Evolutionary conservation across 1,140 invertebrate genomes (phyloP).

Genomic region (Lineus longissimus): DNA sequence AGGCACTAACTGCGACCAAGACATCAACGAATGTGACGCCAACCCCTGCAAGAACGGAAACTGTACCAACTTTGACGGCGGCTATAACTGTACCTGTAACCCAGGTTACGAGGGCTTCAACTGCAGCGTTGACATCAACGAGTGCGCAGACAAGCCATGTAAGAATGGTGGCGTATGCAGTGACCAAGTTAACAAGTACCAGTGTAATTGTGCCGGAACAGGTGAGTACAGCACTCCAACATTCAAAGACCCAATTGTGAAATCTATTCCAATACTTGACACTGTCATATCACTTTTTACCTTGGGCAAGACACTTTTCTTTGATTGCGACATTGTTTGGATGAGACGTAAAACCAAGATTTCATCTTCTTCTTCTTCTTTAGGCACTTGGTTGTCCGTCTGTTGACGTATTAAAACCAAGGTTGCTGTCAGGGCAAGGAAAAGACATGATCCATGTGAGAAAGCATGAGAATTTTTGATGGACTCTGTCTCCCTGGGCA

Average conservation of each 20-base stretch:
- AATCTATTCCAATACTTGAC: background rate
- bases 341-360: background rate
- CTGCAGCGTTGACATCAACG: slow-evolving; percentile 19
- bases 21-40: slow-evolving; percentile 36
- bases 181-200: slow-evolving; percentile 18
- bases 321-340: background rate
- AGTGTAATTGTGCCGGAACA: slow-evolving; percentile 18
- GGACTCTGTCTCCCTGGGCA: too few relatives aligned
- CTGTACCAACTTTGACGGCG: slow-evolving; percentile 4
- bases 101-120: background rate
- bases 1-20: slow-evolving; percentile 32
- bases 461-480: too few relatives aligned
- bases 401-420: too few relatives aligned
- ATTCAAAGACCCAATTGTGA: background rate
- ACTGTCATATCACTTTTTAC: background rate
- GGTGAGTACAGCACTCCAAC: background rate
- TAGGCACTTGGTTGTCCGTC: too few relatives aligned
- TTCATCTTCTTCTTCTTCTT: background rate
- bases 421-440: too few relatives aligned
- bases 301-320: background rate
- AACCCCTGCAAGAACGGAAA: background rate
- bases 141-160: slow-evolving; percentile 29
- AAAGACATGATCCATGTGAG: too few relatives aligned
- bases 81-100: background rate
- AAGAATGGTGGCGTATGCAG: slow-evolving; percentile 28